Evolutionary conservation across 2,888 invertebrate species (phyloP).

Genomic region (Drosophila koepferae): DNA sequence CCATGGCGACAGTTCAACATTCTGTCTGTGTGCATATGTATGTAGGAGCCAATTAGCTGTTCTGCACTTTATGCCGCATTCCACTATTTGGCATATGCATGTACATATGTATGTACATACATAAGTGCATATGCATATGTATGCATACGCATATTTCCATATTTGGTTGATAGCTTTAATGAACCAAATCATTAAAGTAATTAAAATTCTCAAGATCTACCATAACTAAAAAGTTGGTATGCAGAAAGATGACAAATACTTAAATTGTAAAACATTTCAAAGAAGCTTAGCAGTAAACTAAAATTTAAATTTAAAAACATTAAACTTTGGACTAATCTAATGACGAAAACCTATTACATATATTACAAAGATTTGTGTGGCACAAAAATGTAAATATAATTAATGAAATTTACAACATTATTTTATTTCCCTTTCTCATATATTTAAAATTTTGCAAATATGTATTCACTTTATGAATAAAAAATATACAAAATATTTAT

Average conservation of each 20-base stretch:
- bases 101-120: too few relatives aligned
- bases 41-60: constrained; percentile 25
- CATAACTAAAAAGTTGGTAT: background rate
- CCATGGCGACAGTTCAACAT: constrained; percentile 70
- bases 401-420: too few relatives aligned
- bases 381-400: too few relatives aligned
- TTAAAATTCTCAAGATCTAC: background rate
- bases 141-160: too few relatives aligned
- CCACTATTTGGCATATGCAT: background rate
- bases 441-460: too few relatives aligned
- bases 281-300: background rate
- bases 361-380: too few relatives aligned
- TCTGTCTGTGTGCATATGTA: constrained; percentile 51
- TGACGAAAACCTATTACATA: too few relatives aligned
- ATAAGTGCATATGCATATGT: background rate
- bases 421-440: too few relatives aligned
- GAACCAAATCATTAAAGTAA: background rate
- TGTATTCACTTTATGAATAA: too few relatives aligned
- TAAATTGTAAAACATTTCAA: background rate
- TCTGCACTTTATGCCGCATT: constrained; percentile 1
- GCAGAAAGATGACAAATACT: background rate
- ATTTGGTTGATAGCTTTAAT: background rate
- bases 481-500: too few relatives aligned
- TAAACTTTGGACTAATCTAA: background rate
- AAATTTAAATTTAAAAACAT: background rate